Conservation (phyloP, 2,888 invertebrate genomes). For the Dinocampus coccinellae region DNA sequence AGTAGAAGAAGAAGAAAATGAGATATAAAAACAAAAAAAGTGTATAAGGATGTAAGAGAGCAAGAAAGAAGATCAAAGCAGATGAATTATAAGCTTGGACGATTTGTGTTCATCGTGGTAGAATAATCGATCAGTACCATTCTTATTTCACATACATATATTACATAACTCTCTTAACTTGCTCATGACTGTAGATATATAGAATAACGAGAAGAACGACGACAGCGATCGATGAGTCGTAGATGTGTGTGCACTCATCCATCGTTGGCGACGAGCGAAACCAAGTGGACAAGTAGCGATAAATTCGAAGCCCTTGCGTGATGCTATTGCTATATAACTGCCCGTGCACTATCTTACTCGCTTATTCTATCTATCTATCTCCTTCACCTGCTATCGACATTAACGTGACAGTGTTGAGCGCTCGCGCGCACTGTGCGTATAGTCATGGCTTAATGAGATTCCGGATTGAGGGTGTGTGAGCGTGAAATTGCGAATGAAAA, state of each 20-base stretch:
- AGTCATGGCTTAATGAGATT: slow-evolving; percentile 47
- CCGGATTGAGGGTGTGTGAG: slow-evolving; percentile 41
- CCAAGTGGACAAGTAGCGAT: slow-evolving; percentile 31
- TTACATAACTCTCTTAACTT: background rate
- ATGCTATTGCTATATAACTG: slow-evolving; percentile 5
- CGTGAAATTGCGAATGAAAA: slow-evolving; percentile 50
- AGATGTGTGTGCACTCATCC: background rate
- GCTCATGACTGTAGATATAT: background rate
- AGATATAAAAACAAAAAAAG: background rate
- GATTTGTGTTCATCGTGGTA: background rate
- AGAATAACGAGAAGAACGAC: background rate
- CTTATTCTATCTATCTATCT: slow-evolving; percentile 13
- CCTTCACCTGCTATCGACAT: slow-evolving; percentile 32
- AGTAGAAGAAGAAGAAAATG: background rate
- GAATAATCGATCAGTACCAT: slow-evolving; percentile 1
- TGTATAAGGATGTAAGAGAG: background rate
- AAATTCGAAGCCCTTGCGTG: slow-evolving; percentile 20
- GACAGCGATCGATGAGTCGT: slow-evolving; percentile 22
- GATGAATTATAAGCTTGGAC: background rate
- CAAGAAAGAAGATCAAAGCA: background rate
- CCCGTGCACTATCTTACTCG: background rate
- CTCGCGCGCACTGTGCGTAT: background rate
- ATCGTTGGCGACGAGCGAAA: slow-evolving; percentile 16
- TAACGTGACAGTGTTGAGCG: slow-evolving; percentile 27
- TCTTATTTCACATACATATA: slow-evolving; percentile 12